Evolutionary conservation across 2,888 invertebrate species (phyloP).

Genomic region (Eupeodes latifasciatus): DNA sequence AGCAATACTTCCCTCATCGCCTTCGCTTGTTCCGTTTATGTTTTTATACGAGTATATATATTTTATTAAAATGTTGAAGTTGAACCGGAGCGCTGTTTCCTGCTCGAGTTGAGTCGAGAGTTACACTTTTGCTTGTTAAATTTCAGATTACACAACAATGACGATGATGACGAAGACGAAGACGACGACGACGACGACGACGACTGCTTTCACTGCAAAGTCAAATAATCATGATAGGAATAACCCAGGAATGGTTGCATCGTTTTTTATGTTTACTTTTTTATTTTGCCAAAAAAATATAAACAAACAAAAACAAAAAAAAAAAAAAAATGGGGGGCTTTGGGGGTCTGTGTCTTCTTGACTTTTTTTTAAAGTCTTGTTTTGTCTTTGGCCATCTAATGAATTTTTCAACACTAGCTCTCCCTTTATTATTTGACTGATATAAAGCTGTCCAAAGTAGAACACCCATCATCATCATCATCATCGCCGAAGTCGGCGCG

Average conservation of each 20-base stretch:
- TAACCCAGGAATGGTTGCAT: constrained; percentile 58
- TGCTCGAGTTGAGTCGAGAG: constrained; percentile 50
- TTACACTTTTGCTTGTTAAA: constrained; percentile 63
- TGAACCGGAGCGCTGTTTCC: constrained; percentile 52
- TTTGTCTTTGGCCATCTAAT: constrained; percentile 53
- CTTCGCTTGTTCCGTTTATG: constrained; percentile 9
- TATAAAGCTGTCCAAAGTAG: constrained; percentile 46
- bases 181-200: not conserved
- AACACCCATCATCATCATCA: constrained; percentile 40
- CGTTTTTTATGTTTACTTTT: constrained; percentile 32
- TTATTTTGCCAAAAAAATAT: not conserved
- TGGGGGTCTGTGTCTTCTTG: constrained; percentile 55
- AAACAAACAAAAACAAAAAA: constrained; percentile 12
- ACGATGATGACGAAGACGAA: no score
- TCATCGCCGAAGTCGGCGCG: not conserved
- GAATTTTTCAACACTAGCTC: constrained; percentile 59
- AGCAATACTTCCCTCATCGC: constrained; percentile 2
- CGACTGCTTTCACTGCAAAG: constrained; percentile 65
- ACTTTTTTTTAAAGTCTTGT: not conserved
- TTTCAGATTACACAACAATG: constrained; percentile 62
- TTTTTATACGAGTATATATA: not conserved
- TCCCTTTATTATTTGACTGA: constrained; percentile 14
- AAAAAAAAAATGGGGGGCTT: constrained; percentile 9
- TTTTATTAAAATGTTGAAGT: not conserved
- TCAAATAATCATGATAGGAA: constrained; percentile 45